Base-by-base conservation (phyloP, 2,888 invertebrate species). In the Monoplex corrugatus region DNA sequence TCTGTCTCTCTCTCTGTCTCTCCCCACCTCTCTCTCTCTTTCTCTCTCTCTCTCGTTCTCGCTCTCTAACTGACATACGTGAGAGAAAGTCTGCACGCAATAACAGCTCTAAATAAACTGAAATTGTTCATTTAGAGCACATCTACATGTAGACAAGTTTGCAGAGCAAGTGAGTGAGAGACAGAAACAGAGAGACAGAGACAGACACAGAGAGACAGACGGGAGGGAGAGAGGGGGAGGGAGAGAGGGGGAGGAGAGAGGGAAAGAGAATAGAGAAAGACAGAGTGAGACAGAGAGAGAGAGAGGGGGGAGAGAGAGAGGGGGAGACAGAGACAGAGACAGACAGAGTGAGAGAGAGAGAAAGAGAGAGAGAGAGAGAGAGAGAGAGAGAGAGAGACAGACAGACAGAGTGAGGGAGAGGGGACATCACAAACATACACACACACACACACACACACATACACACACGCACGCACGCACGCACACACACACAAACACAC, bases 1-100 rank as follows among this genome's bases (percentile, higher is more conserved):
- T 80, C 80, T 80, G 43, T 80, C 43, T 80, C 23, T 80, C 80
- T 80, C 23, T 80, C 43, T 80, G 43, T 80, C 44, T 63, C 23
- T 63, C 63, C n/a, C 63, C 63, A 19, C n/a, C 63, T 63, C 63
- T 63, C 63, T 63, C 63, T 63, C 63, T 63, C 63, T 63, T 63
- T n/a, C 16, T 16, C 50, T 63, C 63, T 63, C 63, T 63, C 63
- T 63, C 63, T 63, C 63, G 19, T 28, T 63, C 63, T 63, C 63
- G 19, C 63, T 63, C 63, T 63, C 63, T 63, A 19, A 28, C 63
- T 63, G 28, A n/a, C n/a, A n/a, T n/a, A n/a, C n/a, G n/a, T n/a
- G n/a, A n/a, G n/a, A n/a, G n/a, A n/a, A n/a, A n/a, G n/a, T n/a
- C n/a, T n/a, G n/a, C n/a, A n/a, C n/a, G n/a, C n/a, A n/a, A n/a